Conservation (phyloP, 2,113 vertebrate species). For the Pelecanoides urinatrix region DNA sequence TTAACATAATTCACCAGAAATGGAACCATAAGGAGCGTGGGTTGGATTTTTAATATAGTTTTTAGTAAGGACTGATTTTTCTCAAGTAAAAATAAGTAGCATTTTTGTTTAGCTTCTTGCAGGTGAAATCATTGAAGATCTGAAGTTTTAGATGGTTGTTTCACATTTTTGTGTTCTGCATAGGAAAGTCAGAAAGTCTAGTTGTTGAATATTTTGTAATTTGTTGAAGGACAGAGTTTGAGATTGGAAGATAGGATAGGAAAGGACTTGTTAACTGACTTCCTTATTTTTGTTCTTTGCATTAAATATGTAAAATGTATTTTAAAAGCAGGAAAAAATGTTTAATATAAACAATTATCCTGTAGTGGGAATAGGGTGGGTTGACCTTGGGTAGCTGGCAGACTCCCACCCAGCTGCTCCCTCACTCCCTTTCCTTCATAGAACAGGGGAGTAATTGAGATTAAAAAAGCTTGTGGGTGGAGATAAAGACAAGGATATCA, state of each 20-base stretch:
- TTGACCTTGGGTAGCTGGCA: neutral
- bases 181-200: neutral
- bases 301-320: neutral
- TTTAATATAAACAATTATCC: neutral
- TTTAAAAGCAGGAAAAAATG: neutral
- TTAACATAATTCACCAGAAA: neutral
- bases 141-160: neutral
- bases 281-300: neutral
- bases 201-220: neutral
- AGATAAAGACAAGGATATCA: neutral
- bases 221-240: neutral
- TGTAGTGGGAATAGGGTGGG: neutral
- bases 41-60: neutral
- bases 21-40: neutral
- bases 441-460: neutral
- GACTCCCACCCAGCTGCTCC: neutral
- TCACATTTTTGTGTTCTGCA: neutral
- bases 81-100: neutral
- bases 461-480: fast-evolving
- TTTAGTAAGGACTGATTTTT: neutral
- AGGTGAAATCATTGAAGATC: neutral
- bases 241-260: neutral
- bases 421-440: neutral
- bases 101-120: neutral
- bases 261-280: neutral